Evolutionary conservation across 2,113 vertebrate species (phyloP).

Genomic region (Cyphomyrus plagiostoma): DNA sequence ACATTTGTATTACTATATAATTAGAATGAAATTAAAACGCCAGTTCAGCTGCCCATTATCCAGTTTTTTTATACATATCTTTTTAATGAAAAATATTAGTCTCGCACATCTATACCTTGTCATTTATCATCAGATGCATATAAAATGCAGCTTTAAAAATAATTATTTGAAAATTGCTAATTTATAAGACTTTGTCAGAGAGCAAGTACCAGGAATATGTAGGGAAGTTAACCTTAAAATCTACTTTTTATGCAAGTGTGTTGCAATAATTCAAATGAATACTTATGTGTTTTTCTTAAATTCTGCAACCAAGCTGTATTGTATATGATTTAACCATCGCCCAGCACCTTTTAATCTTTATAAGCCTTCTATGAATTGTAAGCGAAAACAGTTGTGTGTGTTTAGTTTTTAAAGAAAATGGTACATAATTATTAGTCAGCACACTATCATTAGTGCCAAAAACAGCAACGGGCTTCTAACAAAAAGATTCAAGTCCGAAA

Average conservation of each 20-base stretch:
- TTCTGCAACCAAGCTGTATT: neutral
- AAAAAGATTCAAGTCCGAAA: neutral
- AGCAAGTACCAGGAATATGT: neutral
- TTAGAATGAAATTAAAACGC: neutral
- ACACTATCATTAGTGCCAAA: neutral
- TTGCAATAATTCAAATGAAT: neutral
- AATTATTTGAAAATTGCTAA: neutral
- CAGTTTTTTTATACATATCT: neutral
- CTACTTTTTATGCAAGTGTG: neutral
- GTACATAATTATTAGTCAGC: neutral
- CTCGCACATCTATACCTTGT: neutral
- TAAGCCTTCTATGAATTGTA: neutral
- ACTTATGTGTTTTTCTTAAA: neutral
- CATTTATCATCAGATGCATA: neutral
- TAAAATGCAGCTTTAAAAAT: neutral
- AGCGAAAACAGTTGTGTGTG: neutral
- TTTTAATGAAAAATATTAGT: neutral
- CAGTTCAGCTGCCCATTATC: neutral
- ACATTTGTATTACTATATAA: neutral
- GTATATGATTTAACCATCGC: neutral
- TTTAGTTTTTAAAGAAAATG: neutral
- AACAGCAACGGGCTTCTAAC: neutral
- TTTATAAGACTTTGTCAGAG: neutral
- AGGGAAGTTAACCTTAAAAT: neutral
- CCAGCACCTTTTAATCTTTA: neutral